Percentiles rank a stretch among this genome's conserved stretches.
These are phyloP conservation scores for Dermolepida albohirtum DNA, from an alignment of 2,888 invertebrate species.

Conservation along the genomic window DNA sequence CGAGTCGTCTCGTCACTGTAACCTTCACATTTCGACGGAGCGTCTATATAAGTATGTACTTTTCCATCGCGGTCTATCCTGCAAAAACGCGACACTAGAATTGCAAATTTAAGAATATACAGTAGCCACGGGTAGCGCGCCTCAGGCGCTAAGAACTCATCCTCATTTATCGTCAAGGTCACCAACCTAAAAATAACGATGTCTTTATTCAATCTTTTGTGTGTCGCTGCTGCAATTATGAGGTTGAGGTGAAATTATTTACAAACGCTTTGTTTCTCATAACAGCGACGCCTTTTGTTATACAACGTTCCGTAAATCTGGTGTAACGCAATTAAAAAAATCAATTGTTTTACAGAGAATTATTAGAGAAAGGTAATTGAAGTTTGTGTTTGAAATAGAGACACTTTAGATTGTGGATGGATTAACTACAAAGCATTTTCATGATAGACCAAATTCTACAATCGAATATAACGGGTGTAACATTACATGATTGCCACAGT, in stretches of 20 bases:
- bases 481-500: no score
- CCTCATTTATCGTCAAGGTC: conserved; percentile 34
- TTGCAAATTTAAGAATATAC: conserved; percentile 22
- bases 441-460: no score
- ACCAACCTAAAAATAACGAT: conserved; percentile 36
- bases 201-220: background rate
- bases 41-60: no score
- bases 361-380: no score
- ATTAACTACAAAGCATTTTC: no score
- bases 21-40: conserved; percentile 32
- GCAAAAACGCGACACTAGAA: conserved; percentile 2
- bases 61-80: conserved; percentile 19
- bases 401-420: no score
- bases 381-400: no score
- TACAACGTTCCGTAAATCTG: background rate
- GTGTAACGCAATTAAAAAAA: no score
- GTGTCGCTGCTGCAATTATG: background rate
- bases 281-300: background rate
- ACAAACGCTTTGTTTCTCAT: background rate
- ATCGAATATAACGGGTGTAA: no score
- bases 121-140: conserved; percentile 17
- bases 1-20: conserved; percentile 17
- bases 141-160: conserved; percentile 10
- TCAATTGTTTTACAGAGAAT: no score
- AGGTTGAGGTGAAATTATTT: conserved; percentile 13